Base-by-base conservation (phyloP, 2,797 vertebrate genomes). In the Miichthys miiuy region DNA sequence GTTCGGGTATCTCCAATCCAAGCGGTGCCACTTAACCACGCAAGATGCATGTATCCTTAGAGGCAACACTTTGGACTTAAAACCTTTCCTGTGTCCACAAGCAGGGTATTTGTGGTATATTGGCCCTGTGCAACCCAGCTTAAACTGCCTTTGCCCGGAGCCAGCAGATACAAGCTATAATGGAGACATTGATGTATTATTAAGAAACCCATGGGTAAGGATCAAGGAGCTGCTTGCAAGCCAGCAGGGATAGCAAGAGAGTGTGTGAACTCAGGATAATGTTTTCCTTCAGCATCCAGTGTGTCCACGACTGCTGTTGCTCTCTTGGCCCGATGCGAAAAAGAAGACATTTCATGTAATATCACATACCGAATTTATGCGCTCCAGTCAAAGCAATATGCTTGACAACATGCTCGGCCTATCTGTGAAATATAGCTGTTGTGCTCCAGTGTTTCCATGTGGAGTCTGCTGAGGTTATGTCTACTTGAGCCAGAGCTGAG, bases 181-280 rank as follows among this genome's bases (percentile, higher is more conserved):
- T 96, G 95, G 95, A 96, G 95, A 93, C 93, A 91, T 80, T 88
- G 94, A 97, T 97, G 93, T 96, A 96, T 97, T 96, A 97, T 96
- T 96, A 95, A 97, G 94, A 89, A 95, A 94, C 92, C 92, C 91
- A 89, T 63, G 90, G 92, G 92, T 89, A 44, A 87, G 87, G 90
- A 93, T 93, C 92, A 94, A 90, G 93, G 90, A 89, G 85, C 72
- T 75, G 84, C 90, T 87, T 27, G 77, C 82, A 77, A 85, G 89
- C 85, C 84, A 63, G 83, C 51, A 83, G 91, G 79, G 86, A 86
- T 66, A 75, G 85, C 82, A 34, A 67, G 87, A 63, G 72, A 61
- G 84, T 64, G 83, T 81, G 82, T 90, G 87, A 90, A 92, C 92
- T 86, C 76, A 27, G 81, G 60, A 86, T 87, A 79, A 87, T 89